Evolutionary conservation across 1,140 invertebrate species (phyloP), one percentile per base, ranked within the genome.

Genomic region (Planococcus citri): DNA sequence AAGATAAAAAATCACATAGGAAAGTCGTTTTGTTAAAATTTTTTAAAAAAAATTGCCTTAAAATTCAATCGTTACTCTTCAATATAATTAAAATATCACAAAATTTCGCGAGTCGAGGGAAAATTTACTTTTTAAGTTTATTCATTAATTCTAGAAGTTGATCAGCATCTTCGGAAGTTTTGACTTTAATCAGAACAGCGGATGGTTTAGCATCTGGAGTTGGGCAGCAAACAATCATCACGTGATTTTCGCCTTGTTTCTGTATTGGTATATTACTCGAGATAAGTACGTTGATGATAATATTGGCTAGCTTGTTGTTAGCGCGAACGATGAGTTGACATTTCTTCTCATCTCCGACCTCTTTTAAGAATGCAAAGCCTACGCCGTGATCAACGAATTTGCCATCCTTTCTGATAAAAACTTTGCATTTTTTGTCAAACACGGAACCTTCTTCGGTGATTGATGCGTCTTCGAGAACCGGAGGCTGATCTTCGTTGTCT

Each of bases 361-460:
- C 10, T 25, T 64, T 64, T 24, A 64, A 24, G 20, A 64, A 64
- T 14, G 24, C 3, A 21, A 64, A 64, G 4, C 60, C 60, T 17
- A 64, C 60, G 17, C 60, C 60, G 17, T 64, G 60, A 25, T 64
- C 60, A 27, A 64, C 60, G 60, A 25, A 64, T 1, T 64, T 64
- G 4, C 60, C 60, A 27, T 25, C 60, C 17, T 64, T 64, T 64
- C 24, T 64, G 20, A 64, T 64, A 20, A 64, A 64, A 24, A 64
- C 60, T 27, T 64, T 64, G 17, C 60, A 64, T 25, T 64, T 64
- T 25, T 64, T 64, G 10, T 64, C 60, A 25, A 24, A 64, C 9
- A 64, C 60, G 4, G 60, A 64, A 27, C 60, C 60, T 64, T 64
- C 60, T 64, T 64, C 60, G 12, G 20, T 25, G 21, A 64, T 64